Percentiles rank a stretch among this genome's conserved stretches.
Conservation (phyloP, 2,797 vertebrate species). For the Lithobates pipiens region DNA sequence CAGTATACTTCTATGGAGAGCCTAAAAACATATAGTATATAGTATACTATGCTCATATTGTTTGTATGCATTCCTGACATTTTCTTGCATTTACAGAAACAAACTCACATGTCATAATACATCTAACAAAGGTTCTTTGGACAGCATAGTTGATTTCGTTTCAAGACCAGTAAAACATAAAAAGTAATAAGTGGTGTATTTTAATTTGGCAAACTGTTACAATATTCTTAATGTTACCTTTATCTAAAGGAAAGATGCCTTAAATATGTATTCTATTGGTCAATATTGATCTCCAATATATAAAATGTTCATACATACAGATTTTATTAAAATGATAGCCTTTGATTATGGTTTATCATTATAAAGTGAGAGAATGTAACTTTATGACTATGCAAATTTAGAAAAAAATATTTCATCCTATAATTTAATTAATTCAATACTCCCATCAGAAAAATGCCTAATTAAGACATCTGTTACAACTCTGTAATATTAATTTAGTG, state of each 20-base stretch:
- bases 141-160: background rate
- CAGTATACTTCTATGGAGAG: no score
- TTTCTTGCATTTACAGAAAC: no score
- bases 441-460: constrained; percentile 43
- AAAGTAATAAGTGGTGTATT: background rate
- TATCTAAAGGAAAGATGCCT: background rate
- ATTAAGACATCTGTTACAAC: constrained; percentile 66
- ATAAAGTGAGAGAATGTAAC: constrained; percentile 56
- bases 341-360: constrained; percentile 60
- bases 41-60: no score
- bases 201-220: background rate
- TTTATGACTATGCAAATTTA: constrained; percentile 55
- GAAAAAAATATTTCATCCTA: constrained; percentile 58
- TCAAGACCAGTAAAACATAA: background rate
- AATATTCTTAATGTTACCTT: constrained; percentile 12
- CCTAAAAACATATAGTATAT: no score
- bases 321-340: constrained; percentile 56
- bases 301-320: background rate
- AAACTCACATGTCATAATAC: no score
- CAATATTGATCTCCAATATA: constrained; percentile 4
- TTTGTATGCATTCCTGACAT: no score
- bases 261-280: constrained; percentile 5
- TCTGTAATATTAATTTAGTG: constrained; percentile 69
- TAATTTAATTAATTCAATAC: constrained; percentile 60
- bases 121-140: no score